These are phyloP conservation scores for Periophthalmus magnuspinnatus DNA, from an alignment of 2,797 vertebrate species.

Conservation along the genomic window DNA sequence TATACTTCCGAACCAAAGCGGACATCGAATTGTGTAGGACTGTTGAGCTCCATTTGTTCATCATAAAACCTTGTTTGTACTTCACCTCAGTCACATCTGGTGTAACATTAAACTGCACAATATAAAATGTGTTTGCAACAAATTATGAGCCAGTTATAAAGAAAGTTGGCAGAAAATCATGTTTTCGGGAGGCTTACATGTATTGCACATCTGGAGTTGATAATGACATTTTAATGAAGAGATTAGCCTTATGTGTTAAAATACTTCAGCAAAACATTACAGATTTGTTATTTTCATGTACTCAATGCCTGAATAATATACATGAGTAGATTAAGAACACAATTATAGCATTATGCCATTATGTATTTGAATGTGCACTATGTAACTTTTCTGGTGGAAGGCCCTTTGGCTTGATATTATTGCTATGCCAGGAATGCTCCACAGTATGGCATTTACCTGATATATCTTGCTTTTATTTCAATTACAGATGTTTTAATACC, in stretches of 20 bases:
- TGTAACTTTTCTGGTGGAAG: no score
- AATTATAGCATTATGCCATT: background rate
- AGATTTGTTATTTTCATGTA: background rate
- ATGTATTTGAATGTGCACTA: background rate
- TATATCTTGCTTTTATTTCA: no score
- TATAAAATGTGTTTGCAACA: conserved; percentile 14
- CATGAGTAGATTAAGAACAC: background rate
- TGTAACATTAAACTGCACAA: conserved; percentile 22
- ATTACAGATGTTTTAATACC: no score
- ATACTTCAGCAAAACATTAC: conserved; percentile 1
- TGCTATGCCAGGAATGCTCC: no score
- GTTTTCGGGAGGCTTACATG: conserved; percentile 30
- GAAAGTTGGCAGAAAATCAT: conserved; percentile 8
- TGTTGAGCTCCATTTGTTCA: background rate
- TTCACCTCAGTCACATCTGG: background rate
- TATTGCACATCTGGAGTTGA: conserved; percentile 67
- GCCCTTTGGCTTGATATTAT: no score
- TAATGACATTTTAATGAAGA: conserved; percentile 53
- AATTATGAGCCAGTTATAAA: conserved; percentile 16
- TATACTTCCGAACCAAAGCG: no score
- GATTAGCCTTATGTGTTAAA: conserved; percentile 27
- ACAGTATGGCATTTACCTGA: no score
- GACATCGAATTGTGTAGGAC: no score
- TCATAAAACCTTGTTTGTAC: background rate
- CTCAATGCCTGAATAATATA: background rate